phyloP scores from a whole-genome alignment of 2,797 vertebrate species.

The Acipenser transmontanus region DNA sequence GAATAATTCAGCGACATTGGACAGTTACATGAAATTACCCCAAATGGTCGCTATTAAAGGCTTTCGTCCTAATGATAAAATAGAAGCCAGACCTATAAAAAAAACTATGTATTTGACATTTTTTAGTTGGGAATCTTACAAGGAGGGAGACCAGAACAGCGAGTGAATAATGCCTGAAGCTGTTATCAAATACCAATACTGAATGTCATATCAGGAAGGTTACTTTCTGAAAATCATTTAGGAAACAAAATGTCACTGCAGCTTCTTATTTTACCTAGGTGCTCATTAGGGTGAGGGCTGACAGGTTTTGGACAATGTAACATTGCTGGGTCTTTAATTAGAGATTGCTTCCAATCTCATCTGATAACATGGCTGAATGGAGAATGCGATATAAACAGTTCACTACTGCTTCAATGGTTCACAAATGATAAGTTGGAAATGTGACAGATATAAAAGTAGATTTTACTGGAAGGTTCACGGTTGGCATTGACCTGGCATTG shows the following conservation, averaged over 20 bases:
- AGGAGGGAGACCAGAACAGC: slow-evolving; percentile 4
- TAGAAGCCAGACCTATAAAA: neutral
- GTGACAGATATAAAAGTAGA: neutral
- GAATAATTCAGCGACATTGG: neutral
- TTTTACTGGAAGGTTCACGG: neutral
- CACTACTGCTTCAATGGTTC: neutral
- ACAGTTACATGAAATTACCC: neutral
- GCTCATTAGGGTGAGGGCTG: slow-evolving; percentile 40
- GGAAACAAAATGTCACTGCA: slow-evolving; percentile 47
- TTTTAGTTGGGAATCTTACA: slow-evolving; percentile 21
- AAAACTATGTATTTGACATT: slow-evolving; percentile 34
- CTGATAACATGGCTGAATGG: neutral
- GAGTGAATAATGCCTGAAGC: slow-evolving; percentile 20
- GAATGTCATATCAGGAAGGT: slow-evolving; percentile 21
- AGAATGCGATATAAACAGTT: neutral
- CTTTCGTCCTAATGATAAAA: neutral
- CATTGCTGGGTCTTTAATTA: slow-evolving; percentile 55
- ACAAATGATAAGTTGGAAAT: neutral
- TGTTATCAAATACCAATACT: slow-evolving; percentile 31
- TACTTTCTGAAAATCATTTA: slow-evolving; percentile 32
- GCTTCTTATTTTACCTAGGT: slow-evolving; percentile 38
- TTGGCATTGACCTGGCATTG: neutral
- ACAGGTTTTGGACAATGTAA: slow-evolving; percentile 36
- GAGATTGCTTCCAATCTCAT: neutral
- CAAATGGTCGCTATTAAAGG: neutral